A percentile compares a stretch with the other conserved stretches of the same genome.
Evolutionary conservation across 2,888 invertebrate species (phyloP).

Genomic region (Oasisia sp.): DNA sequence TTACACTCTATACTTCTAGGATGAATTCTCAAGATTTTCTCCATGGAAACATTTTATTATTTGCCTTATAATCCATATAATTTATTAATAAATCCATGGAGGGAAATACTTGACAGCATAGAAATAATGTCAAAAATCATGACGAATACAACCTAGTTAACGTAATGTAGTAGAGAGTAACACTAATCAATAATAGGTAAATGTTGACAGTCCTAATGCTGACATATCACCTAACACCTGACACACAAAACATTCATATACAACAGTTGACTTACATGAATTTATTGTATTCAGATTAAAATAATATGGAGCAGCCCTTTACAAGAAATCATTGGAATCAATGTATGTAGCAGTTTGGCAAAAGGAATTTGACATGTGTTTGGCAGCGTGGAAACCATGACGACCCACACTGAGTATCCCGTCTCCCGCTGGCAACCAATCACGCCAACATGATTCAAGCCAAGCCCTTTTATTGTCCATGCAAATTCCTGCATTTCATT

Average conservation of each 20-base stretch:
- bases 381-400: not conserved
- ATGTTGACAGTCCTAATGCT: not conserved
- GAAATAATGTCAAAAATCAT: no score
- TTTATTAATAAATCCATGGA: no score
- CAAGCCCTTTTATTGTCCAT: constrained; percentile 1
- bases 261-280: not conserved
- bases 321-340: not conserved
- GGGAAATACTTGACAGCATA: no score
- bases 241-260: not conserved
- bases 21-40: no score
- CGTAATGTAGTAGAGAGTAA: not conserved
- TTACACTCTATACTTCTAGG: no score
- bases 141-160: no score
- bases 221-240: not conserved
- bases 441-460: constrained; percentile 1
- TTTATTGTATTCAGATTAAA: not conserved
- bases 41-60: no score
- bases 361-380: not conserved
- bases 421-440: not conserved
- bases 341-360: not conserved
- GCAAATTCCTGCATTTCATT: not conserved
- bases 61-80: no score
- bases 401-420: not conserved
- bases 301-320: not conserved
- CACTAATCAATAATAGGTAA: not conserved